Percentiles rank a stretch among this genome's conserved stretches.
phyloP scores from a whole-genome alignment of 2,888 invertebrate genomes.

The Eupeodes latifasciatus region DNA sequence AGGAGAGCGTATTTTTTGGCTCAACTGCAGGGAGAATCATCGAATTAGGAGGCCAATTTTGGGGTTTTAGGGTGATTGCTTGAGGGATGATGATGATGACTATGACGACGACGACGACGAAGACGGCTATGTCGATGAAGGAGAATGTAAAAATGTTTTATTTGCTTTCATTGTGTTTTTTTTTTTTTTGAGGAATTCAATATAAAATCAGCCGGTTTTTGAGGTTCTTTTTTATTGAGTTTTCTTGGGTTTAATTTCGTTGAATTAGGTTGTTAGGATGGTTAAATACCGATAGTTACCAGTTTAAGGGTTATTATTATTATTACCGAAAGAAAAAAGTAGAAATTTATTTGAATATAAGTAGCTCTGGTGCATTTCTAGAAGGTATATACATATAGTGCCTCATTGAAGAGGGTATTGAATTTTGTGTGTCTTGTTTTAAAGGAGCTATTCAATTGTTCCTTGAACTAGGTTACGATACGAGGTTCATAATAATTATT shows the following conservation, averaged over 20 bases:
- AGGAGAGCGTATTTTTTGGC: constrained; percentile 25
- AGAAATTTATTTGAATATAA: background rate
- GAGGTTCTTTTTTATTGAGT: constrained; percentile 42
- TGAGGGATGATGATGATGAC: constrained; percentile 1
- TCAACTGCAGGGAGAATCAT: constrained; percentile 24
- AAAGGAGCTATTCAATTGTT: background rate
- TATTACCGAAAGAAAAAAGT: constrained; percentile 22
- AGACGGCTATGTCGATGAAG: constrained; percentile 22
- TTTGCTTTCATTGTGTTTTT: background rate
- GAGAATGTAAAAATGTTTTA: constrained; percentile 10
- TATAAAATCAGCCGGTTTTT: constrained; percentile 41
- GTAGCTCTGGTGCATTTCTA: background rate
- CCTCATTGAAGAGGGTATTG: background rate
- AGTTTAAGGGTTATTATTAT: constrained; percentile 45
- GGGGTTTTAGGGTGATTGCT: constrained; percentile 3
- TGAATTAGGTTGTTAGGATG: constrained; percentile 73
- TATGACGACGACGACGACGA: constrained; percentile 8
- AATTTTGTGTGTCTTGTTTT: background rate
- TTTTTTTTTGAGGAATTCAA: background rate
- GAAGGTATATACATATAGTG: background rate
- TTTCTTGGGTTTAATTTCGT: constrained; percentile 51
- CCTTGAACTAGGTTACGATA: constrained; percentile 70
- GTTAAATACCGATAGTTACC: constrained; percentile 71
- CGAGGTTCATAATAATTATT: constrained; percentile 35
- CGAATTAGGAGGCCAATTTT: constrained; percentile 34